Conservation (phyloP, 2,797 vertebrate species). For the Apogon hyalosoma region DNA sequence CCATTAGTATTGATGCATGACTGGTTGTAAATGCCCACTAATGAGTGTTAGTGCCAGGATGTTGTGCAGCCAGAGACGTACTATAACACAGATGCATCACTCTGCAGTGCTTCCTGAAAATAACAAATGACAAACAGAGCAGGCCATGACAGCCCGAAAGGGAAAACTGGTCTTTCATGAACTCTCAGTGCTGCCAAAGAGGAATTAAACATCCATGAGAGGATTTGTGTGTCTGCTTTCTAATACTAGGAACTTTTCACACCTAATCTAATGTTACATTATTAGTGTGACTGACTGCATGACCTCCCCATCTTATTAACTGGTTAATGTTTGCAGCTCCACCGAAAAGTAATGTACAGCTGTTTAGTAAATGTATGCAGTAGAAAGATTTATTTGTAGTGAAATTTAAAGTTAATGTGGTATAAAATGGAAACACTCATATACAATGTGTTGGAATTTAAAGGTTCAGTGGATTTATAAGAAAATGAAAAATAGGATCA, state of each 20-base stretch:
- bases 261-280: too few relatives aligned
- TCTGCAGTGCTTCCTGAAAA: conserved; percentile 6
- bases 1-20: conserved; percentile 57
- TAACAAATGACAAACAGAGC: conserved; percentile 15
- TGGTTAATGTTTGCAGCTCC: too few relatives aligned
- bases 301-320: too few relatives aligned
- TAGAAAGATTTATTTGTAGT: too few relatives aligned
- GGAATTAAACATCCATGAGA: background rate
- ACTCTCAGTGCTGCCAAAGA: background rate
- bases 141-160: conserved; percentile 4
- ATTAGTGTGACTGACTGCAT: too few relatives aligned
- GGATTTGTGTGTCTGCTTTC: conserved; percentile 10
- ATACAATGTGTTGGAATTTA: too few relatives aligned
- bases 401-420: too few relatives aligned
- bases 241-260: background rate
- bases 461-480: too few relatives aligned
- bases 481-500: too few relatives aligned
- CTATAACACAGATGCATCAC: conserved; percentile 33
- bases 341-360: too few relatives aligned
- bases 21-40: conserved; percentile 50
- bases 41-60: conserved; percentile 61
- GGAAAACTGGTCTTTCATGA: conserved; percentile 26
- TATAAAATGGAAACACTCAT: too few relatives aligned
- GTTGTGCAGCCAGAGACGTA: conserved; percentile 29
- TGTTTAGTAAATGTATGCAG: too few relatives aligned